A percentile compares a stretch with the other conserved stretches of the same genome.
phyloP scores from a whole-genome alignment of 2,113 vertebrate genomes.

The Serranochromis macrocephalus region DNA sequence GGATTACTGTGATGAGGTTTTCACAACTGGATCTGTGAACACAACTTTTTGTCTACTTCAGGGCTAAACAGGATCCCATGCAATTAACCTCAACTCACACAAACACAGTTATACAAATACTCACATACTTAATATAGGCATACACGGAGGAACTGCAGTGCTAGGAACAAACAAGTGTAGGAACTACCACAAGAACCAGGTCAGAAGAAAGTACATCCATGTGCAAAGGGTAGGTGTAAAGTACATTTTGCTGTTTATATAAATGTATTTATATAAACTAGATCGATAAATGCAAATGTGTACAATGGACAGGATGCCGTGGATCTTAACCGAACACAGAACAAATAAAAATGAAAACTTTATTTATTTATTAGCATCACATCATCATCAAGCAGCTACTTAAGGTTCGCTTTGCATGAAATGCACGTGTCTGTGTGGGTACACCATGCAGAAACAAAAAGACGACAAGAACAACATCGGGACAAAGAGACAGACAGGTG shows the following conservation, averaged over 20 bases:
- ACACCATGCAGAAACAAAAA: slow-evolving; percentile 22
- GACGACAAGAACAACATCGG: background rate
- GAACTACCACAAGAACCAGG: background rate
- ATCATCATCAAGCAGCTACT: background rate
- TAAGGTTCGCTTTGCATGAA: slow-evolving; percentile 15
- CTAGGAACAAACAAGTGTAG: background rate
- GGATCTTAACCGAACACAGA: background rate
- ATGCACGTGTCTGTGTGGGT: background rate
- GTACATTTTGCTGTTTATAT: background rate
- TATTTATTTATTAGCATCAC: background rate
- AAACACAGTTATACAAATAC: background rate
- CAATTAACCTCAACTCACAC: slow-evolving; percentile 6
- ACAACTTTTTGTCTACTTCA: background rate
- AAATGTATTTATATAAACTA: slow-evolving; percentile 27
- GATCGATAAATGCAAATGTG: slow-evolving; percentile 23
- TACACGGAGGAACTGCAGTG: background rate
- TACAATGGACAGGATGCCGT: background rate
- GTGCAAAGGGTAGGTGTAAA: background rate
- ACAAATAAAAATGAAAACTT: background rate
- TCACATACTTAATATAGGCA: background rate
- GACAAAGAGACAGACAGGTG: slow-evolving; percentile 14
- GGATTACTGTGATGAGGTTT: background rate
- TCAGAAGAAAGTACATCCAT: background rate
- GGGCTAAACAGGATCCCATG: slow-evolving; percentile 16
- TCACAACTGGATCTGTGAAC: slow-evolving; percentile 21